Base-by-base conservation (phyloP, 2,888 invertebrate genomes). In the Sympetrum striolatum region DNA sequence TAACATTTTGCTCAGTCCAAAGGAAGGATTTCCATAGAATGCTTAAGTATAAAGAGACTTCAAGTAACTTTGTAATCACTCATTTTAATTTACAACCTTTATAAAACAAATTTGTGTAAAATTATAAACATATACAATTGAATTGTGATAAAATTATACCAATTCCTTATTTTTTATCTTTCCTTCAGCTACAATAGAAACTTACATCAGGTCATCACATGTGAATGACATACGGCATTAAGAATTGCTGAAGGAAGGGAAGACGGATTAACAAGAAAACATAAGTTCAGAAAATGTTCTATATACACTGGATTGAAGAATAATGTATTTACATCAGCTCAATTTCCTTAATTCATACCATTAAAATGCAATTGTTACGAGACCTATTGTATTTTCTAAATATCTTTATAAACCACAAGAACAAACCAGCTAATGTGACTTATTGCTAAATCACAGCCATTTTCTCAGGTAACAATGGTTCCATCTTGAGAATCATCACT, bases 401-500 rank as follows among this genome's bases (percentile, higher is more conserved):
- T 37, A 3, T 37, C 58, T 15, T 3, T 35, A 14, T 53, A 37
- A 37, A 35, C 53, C 37, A 44, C 15, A 86, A 15, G n/a, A n/a
- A 37, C 31, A 60, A 58, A 58, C 86, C 22, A 86, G n/a, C 86
- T 31, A 86, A 37, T 86, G 86, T 39, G 60, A 86, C 35, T 86
- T 39, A 18, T 86, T 58, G 37, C 22, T 37, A 86, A 53, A 60
- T 86, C 60, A 86, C 86, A 86, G 86, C 35, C 86, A 39, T 58
- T 37, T 60, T 31, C 48, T 44, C 58, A 35, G 35, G 35, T 25
- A 82, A 58, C 60, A 60, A 60, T 86, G 37, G 35, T 86, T 86
- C 39, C 35, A 86, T 86, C 12, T n/a, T 0, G 5, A n/a, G 18
- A 58, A 58, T 48, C 31, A 25, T 18, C 3, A 53, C 0, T 58